phyloP scores from a whole-genome alignment of 23 tunicate species.

The Corella eumyota region DNA sequence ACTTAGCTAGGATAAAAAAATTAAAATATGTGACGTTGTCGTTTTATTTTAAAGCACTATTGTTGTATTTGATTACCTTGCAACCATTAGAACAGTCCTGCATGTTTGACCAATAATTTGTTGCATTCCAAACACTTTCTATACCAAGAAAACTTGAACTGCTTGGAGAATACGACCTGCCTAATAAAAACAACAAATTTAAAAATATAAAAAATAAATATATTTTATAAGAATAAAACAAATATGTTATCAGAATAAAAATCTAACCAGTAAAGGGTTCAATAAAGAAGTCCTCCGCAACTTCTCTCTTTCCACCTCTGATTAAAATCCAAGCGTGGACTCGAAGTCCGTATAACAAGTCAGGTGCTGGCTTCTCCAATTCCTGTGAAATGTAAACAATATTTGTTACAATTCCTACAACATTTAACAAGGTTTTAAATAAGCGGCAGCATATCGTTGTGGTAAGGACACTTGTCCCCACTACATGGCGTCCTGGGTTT shows the following conservation, averaged over 20 bases:
- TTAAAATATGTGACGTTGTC: too few species aligned
- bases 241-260: too few species aligned
- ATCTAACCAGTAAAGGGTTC: constrained; percentile 92
- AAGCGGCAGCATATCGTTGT: neutral
- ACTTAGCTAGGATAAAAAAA: too few species aligned
- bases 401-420: neutral
- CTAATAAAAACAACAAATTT: constrained; percentile 11
- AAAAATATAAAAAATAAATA: too few species aligned
- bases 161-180: constrained; percentile 35
- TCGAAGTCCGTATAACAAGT: constrained; percentile 65
- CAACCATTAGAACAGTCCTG: constrained; percentile 90
- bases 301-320: constrained; percentile 84
- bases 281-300: constrained; percentile 88
- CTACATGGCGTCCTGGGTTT: too few species aligned
- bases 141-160: constrained; percentile 80
- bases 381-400: constrained; percentile 14
- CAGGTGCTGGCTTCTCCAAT: constrained; percentile 89
- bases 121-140: constrained; percentile 87
- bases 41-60: neutral
- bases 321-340: constrained; percentile 91
- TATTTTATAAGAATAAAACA: too few species aligned
- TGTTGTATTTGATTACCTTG: constrained; percentile 11
- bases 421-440: neutral
- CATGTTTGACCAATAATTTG: constrained; percentile 90
- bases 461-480: neutral